Evolutionary conservation across 2,888 invertebrate species (phyloP).

Genomic region (Metopia argyrocephala): DNA sequence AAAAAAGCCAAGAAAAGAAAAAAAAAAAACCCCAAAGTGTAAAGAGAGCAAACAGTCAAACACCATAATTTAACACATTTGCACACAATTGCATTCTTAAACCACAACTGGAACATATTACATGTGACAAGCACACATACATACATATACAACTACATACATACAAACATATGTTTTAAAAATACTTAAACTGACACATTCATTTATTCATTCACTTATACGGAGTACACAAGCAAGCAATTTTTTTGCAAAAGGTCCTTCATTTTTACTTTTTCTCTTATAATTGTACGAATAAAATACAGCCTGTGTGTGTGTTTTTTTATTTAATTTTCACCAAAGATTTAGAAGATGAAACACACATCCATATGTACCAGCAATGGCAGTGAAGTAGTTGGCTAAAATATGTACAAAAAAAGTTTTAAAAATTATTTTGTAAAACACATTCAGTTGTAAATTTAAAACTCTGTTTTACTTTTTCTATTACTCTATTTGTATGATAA

Average conservation of each 20-base stretch:
- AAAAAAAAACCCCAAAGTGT: not conserved
- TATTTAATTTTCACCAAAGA: slow-evolving; percentile 32
- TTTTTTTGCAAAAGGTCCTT: slow-evolving; percentile 23
- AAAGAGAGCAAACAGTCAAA: slow-evolving; percentile 32
- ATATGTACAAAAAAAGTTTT: slow-evolving; percentile 50
- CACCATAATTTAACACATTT: slow-evolving; percentile 62
- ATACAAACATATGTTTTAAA: not conserved
- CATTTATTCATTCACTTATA: not conserved
- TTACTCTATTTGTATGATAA: slow-evolving; percentile 10
- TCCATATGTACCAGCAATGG: not conserved
- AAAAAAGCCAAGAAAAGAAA: not conserved
- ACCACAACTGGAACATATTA: slow-evolving; percentile 46
- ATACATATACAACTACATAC: not conserved
- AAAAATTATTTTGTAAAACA: slow-evolving; percentile 24
- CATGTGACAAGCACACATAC: slow-evolving; percentile 1
- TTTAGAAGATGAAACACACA: slow-evolving; percentile 36
- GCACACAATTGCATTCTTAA: slow-evolving; percentile 58
- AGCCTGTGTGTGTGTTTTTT: not conserved
- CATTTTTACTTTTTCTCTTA: not conserved
- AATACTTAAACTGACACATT: not conserved
- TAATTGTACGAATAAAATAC: not conserved
- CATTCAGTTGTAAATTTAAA: not conserved
- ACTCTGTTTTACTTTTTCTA: too few relatives aligned
- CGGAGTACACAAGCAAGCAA: not conserved
- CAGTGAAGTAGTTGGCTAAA: slow-evolving; percentile 32